Evolutionary conservation across 2,888 invertebrate genomes (phyloP).

Genomic region (Xylophagus ater): DNA sequence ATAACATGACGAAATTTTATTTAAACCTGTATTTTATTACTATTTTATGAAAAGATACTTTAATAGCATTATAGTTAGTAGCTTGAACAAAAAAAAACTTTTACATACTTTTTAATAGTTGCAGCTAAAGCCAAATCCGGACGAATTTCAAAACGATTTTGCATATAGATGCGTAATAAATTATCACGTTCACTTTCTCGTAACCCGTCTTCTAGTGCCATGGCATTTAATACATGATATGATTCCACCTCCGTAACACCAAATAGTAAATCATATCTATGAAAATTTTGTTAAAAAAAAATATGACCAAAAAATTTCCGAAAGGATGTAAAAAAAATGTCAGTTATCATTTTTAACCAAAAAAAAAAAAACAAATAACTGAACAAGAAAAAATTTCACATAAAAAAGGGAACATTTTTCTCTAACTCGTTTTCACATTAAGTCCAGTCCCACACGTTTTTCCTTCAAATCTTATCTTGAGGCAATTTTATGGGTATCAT

Average conservation of each 20-base stretch:
- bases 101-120: constrained; percentile 49
- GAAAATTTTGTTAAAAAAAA: constrained; percentile 14
- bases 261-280: constrained; percentile 73
- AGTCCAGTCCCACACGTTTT: not conserved
- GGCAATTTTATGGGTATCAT: too few relatives aligned
- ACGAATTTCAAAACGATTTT: constrained; percentile 65
- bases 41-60: not conserved
- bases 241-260: constrained; percentile 77
- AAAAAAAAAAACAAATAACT: constrained; percentile 1
- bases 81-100: not conserved
- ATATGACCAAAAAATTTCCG: constrained; percentile 9
- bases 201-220: constrained; percentile 61
- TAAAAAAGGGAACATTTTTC: not conserved
- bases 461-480: not conserved
- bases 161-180: constrained; percentile 64
- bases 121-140: constrained; percentile 54
- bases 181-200: constrained; percentile 63
- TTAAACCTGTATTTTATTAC: not conserved
- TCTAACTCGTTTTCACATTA: too few relatives aligned
- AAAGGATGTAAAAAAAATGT: not conserved
- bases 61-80: not conserved
- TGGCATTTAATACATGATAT: constrained; percentile 61
- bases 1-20: constrained; percentile 3
- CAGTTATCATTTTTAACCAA: not conserved
- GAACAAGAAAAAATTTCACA: too few relatives aligned